phyloP scores from a whole-genome alignment of 23 tunicate genomes.

The Oikopleura vanhoeffeni region DNA sequence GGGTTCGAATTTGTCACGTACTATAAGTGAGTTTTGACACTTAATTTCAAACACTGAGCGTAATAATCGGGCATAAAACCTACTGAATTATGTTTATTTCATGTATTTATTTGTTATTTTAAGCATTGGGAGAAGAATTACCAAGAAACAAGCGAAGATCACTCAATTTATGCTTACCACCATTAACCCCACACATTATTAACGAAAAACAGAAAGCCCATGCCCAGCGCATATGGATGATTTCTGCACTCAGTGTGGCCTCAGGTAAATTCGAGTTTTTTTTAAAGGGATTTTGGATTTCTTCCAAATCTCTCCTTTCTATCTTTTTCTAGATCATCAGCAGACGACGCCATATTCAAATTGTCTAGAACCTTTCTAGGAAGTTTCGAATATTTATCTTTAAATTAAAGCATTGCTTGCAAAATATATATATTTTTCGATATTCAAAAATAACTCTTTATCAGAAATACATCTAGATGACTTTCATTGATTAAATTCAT shows the following conservation, averaged over 20 bases:
- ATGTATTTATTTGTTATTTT: too few relatives aligned
- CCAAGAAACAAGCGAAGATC: slow-evolving; percentile 4
- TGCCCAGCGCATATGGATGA: slow-evolving; percentile 7
- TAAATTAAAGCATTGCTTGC: too few relatives aligned
- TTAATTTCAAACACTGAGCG: too few relatives aligned
- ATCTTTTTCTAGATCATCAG: background rate
- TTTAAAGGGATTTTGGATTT: background rate
- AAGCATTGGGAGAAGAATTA: background rate
- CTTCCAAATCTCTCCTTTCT: background rate
- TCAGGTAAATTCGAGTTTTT: background rate
- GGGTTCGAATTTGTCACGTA: too few relatives aligned
- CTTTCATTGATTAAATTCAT: too few relatives aligned
- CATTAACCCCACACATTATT: slow-evolving; percentile 9
- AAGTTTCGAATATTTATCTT: too few relatives aligned
- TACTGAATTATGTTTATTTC: too few relatives aligned
- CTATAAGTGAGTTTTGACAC: too few relatives aligned
- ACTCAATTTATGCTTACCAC: background rate
- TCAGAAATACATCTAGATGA: too few relatives aligned
- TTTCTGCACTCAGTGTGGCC: background rate
- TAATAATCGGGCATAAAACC: too few relatives aligned
- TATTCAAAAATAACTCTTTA: too few relatives aligned
- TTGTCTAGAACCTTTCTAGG: background rate
- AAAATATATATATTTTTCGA: too few relatives aligned
- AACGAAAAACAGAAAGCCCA: slow-evolving; percentile 10
- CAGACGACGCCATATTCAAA: background rate